Evolutionary conservation across 2,888 invertebrate species (phyloP).

Genomic region (Polyommatus icarus): DNA sequence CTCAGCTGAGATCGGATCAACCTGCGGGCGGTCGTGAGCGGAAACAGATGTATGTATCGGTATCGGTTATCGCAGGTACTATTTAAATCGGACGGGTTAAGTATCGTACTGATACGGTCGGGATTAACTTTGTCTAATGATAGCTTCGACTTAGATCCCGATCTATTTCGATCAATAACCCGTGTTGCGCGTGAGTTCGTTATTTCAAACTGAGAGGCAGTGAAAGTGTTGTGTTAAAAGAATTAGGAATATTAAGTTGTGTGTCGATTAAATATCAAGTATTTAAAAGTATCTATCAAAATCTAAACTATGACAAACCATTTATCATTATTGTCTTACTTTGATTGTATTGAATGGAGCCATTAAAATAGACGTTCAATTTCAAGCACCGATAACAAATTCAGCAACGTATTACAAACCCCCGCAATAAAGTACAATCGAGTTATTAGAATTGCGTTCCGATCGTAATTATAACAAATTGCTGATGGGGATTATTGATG

Average conservation of each 20-base stretch:
- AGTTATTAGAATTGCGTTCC: slow-evolving; percentile 5
- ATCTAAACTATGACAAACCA: not conserved
- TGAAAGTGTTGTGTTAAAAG: not conserved
- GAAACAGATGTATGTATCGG: slow-evolving; percentile 19
- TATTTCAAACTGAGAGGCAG: not conserved
- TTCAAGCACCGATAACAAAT: not conserved
- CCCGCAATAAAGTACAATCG: slow-evolving; percentile 6
- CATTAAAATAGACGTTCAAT: not conserved
- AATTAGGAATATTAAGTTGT: not conserved
- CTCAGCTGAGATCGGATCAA: not conserved
- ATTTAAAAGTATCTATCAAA: not conserved
- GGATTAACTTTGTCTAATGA: slow-evolving; percentile 21
- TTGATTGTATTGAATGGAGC: not conserved
- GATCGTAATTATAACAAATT: slow-evolving; percentile 15
- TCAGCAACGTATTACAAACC: not conserved
- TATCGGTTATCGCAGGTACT: slow-evolving; percentile 21
- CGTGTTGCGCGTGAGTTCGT: not conserved
- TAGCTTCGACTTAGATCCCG: slow-evolving; percentile 4
- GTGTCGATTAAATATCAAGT: not conserved
- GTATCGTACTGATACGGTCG: not conserved
- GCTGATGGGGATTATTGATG: not conserved
- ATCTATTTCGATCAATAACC: slow-evolving; percentile 1
- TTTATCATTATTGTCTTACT: not conserved
- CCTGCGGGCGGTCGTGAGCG: slow-evolving; percentile 7
- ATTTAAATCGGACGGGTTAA: slow-evolving; percentile 1